Conservation (phyloP, 2,113 vertebrate genomes). For the Chaetura pelagica region DNA sequence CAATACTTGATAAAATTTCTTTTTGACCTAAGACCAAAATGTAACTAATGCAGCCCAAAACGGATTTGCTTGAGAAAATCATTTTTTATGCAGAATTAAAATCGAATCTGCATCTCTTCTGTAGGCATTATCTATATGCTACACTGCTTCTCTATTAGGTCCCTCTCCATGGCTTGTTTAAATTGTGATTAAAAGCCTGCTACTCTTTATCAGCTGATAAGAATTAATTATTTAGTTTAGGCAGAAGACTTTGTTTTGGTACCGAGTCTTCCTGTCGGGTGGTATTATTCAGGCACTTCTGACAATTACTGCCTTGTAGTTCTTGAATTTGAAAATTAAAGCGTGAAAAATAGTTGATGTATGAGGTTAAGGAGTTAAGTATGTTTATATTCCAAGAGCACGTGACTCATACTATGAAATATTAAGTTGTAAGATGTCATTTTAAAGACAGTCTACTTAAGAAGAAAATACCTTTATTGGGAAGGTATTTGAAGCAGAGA, state of each 20-base stretch:
- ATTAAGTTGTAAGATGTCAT: not conserved
- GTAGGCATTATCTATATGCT: not conserved
- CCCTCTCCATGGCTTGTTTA: conserved; percentile 11
- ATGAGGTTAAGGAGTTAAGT: not conserved
- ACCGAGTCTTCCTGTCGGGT: not conserved
- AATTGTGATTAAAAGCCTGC: not conserved
- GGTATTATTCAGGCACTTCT: not conserved
- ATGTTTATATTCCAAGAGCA: not conserved
- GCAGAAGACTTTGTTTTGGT: not conserved
- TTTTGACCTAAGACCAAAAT: not conserved
- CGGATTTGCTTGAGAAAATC: not conserved
- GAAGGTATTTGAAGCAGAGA: not conserved
- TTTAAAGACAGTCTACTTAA: not conserved
- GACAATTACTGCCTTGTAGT: not conserved
- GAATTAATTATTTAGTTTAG: conserved; percentile 22
- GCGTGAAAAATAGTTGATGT: not conserved
- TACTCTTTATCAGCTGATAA: conserved; percentile 9
- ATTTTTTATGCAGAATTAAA: not conserved
- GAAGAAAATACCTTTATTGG: not conserved
- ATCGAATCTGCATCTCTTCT: not conserved
- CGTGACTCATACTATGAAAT: not conserved
- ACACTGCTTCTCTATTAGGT: not conserved
- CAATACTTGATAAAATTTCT: not conserved
- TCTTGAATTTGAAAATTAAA: not conserved
- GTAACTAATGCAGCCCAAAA: not conserved